phyloP scores from a whole-genome alignment of 64 coral and sea anemone species.

The Dendrophyllia cribrosa region DNA sequence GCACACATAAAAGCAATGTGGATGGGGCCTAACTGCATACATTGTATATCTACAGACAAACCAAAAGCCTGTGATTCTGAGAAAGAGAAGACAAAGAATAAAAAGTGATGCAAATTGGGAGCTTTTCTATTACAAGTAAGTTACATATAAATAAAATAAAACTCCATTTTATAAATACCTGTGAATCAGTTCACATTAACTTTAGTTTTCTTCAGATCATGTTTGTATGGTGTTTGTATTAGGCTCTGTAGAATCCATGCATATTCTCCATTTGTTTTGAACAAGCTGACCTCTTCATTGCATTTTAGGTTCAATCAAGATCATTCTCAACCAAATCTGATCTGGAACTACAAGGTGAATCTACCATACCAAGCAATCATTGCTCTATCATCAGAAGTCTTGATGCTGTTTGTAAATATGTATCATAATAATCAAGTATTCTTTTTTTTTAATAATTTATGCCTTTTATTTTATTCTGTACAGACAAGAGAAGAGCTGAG shows the following conservation, averaged over 20 bases:
- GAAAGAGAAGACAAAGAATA: slow-evolving; percentile 95
- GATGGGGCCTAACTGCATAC: not conserved
- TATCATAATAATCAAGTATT: not conserved
- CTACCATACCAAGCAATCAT: not conserved
- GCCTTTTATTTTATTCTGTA: not conserved
- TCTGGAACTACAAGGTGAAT: slow-evolving; percentile 99
- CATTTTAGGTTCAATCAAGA: slow-evolving; percentile 89
- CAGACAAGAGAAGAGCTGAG: slow-evolving; percentile 97
- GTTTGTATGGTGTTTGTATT: too few species aligned
- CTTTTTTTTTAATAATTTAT: not conserved
- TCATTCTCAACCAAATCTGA: slow-evolving; percentile 85
- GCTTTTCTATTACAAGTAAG: slow-evolving; percentile 99
- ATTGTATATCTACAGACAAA: slow-evolving; percentile 43
- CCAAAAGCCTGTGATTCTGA: slow-evolving; percentile 92
- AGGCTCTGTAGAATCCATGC: too few species aligned
- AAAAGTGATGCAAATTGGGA: slow-evolving; percentile 99
- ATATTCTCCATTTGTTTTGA: too few species aligned
- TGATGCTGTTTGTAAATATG: too few species aligned
- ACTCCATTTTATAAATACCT: too few species aligned
- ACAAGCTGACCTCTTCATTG: not conserved
- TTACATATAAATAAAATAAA: not conserved
- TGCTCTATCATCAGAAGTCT: not conserved
- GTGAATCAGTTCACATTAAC: too few species aligned
- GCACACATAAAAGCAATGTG: too few species aligned
- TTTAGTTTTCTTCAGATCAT: too few species aligned